Percentiles rank a stretch among this genome's conserved stretches.
phyloP scores from a whole-genome alignment of 2,113 vertebrate genomes.

The Formicarius rufipectus region DNA sequence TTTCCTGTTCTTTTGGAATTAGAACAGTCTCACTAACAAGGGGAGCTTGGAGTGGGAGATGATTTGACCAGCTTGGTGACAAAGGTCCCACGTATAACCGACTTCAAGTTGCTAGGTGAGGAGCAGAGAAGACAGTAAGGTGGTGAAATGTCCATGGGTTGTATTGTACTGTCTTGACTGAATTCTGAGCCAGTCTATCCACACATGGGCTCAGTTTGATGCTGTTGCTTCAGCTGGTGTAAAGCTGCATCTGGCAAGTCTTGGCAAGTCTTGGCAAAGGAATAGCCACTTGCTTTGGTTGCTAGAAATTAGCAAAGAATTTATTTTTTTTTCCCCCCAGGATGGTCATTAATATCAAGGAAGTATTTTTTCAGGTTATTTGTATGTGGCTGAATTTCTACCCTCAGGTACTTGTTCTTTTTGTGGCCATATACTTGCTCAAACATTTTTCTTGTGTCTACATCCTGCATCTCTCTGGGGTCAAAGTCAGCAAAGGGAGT shows the following conservation, averaged over 20 bases:
- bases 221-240: background rate
- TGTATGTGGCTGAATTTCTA: background rate
- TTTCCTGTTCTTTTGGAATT: background rate
- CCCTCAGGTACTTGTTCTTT: background rate
- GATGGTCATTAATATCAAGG: background rate
- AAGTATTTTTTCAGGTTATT: background rate
- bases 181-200: background rate
- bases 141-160: background rate
- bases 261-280: background rate
- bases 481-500: background rate
- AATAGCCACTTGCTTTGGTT: background rate
- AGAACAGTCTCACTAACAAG: background rate
- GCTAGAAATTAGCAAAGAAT: background rate
- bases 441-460: background rate
- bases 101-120: background rate
- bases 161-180: background rate
- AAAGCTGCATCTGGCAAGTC: background rate
- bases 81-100: background rate
- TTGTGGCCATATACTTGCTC: background rate
- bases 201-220: fast-evolving
- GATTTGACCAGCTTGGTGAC: background rate
- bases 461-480: background rate
- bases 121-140: background rate
- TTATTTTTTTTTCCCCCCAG: background rate
- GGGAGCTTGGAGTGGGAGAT: background rate